phyloP scores from a whole-genome alignment of 2,113 vertebrate genomes.

The Callipepla squamata region DNA sequence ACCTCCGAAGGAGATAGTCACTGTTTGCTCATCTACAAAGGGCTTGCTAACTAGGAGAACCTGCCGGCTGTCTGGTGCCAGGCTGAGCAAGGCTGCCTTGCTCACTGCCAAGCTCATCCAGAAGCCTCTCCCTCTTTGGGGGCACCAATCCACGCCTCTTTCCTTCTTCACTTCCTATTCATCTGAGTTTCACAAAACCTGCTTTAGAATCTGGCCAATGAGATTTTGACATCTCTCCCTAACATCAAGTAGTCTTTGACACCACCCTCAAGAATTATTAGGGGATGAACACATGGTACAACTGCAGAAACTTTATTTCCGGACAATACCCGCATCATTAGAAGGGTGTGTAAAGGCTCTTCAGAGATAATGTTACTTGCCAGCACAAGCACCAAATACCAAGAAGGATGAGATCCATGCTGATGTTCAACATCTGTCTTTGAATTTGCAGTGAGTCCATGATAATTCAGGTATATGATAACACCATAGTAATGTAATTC shows the following conservation, averaged over 20 bases:
- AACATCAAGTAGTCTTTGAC: neutral
- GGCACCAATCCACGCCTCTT: neutral
- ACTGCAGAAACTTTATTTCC: neutral
- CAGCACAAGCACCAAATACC: neutral
- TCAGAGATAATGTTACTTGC: neutral
- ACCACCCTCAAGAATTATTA: neutral
- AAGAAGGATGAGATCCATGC: neutral
- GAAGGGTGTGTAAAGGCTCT: neutral
- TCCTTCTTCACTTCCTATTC: neutral
- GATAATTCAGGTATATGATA: neutral
- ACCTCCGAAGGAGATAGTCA: neutral
- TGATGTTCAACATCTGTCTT: neutral
- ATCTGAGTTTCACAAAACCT: neutral
- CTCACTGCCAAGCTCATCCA: neutral
- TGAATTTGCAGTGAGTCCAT: neutral
- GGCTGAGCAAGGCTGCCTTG: neutral
- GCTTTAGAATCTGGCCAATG: neutral
- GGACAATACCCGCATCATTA: neutral
- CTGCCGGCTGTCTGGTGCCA: neutral
- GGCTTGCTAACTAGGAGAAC: neutral
- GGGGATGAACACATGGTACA: neutral
- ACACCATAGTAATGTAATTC: neutral
- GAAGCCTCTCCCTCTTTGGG: neutral
- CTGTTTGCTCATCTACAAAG: neutral
- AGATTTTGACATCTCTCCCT: neutral